These are phyloP conservation scores for Zele albiditarsus DNA, from an alignment of 2,888 invertebrate species.

Conservation along the genomic window DNA sequence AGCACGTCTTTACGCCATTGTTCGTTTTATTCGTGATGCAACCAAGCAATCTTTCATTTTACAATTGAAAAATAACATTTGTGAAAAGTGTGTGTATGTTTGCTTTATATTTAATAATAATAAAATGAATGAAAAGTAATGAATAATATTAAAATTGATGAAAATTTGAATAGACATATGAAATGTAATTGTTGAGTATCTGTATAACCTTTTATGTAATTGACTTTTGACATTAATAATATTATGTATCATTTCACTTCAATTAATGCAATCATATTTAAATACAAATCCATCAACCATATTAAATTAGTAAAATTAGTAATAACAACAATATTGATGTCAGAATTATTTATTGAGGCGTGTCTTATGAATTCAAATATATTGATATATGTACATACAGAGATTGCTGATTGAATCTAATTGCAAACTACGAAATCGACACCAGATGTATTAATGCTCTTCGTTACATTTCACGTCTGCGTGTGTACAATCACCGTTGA, in stretches of 20 bases:
- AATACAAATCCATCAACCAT: not conserved
- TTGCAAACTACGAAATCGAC: slow-evolving; percentile 15
- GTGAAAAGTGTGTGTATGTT: not conserved
- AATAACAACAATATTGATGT: not conserved
- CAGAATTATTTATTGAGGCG: too few species aligned
- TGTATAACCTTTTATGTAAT: too few species aligned
- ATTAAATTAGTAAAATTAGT: not conserved
- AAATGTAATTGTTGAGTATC: too few species aligned
- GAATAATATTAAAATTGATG: not conserved
- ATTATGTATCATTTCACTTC: not conserved
- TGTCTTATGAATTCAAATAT: too few species aligned
- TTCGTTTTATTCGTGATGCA: not conserved
- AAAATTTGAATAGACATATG: too few species aligned
- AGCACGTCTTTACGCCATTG: slow-evolving; percentile 13
- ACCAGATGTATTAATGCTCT: not conserved
- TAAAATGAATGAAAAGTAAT: not conserved
- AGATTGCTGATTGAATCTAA: not conserved
- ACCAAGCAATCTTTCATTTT: not conserved
- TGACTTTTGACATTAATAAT: too few species aligned
- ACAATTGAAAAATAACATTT: slow-evolving; percentile 4
- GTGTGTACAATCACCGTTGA: slow-evolving; percentile 21
- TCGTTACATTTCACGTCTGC: not conserved
- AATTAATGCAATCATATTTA: not conserved
- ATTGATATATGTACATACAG: slow-evolving; percentile 1
- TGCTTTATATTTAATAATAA: not conserved